Conservation (phyloP, 2,888 invertebrate genomes). For the Sycophila texana region DNA sequence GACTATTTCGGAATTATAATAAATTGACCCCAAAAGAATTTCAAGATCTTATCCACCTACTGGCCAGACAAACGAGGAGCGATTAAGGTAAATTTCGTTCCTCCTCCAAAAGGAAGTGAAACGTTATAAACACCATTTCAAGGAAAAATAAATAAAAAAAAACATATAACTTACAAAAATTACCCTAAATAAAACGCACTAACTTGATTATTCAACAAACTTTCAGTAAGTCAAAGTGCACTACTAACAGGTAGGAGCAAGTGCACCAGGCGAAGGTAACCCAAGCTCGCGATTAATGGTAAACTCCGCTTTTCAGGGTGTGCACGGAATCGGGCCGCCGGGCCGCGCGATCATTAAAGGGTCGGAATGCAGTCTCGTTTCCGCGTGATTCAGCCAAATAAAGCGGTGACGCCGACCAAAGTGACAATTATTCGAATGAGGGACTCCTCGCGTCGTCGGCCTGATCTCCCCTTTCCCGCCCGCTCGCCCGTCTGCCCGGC, state of each 20-base stretch:
- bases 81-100: slow-evolving; percentile 25
- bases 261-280: not conserved
- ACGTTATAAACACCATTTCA: not conserved
- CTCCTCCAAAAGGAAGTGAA: too few species aligned
- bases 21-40: slow-evolving; percentile 35
- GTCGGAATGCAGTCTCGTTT: slow-evolving; percentile 45
- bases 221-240: too few species aligned
- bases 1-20: not conserved
- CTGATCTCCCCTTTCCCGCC: not conserved
- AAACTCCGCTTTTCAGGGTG: slow-evolving; percentile 12
- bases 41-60: slow-evolving; percentile 33
- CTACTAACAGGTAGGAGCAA: not conserved
- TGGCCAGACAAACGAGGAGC: slow-evolving; percentile 34
- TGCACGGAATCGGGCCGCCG: slow-evolving; percentile 18
- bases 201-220: too few species aligned
- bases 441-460: slow-evolving; percentile 1
- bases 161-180: not conserved
- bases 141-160: not conserved
- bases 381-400: slow-evolving; percentile 48
- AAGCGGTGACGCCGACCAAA: slow-evolving; percentile 11
- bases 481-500: not conserved
- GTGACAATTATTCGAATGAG: slow-evolving; percentile 48
- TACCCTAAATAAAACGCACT: too few species aligned
- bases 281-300: slow-evolving; percentile 24
- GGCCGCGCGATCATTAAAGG: slow-evolving; percentile 39